Conservation (phyloP, 92 coral and sea anemone species). For the Siderastrea siderea region DNA sequence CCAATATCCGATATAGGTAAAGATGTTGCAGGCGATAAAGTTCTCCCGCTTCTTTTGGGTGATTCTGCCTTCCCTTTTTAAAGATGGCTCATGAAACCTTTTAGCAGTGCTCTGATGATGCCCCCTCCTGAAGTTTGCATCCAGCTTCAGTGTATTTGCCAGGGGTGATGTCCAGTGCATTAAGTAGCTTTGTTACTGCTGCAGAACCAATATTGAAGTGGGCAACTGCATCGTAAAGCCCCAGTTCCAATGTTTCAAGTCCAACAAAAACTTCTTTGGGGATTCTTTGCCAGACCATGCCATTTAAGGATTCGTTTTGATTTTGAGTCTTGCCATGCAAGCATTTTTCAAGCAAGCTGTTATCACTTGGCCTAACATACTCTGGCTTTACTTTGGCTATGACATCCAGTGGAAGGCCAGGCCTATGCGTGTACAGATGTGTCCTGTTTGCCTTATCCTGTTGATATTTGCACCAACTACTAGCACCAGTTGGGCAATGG, state of each 20-base stretch:
- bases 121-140: constrained; percentile 57
- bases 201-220: constrained; percentile 71
- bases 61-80: too few relatives aligned
- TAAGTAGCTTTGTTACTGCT: constrained; percentile 57
- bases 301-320: constrained; percentile 57
- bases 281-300: constrained; percentile 66
- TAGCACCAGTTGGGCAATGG: constrained; percentile 48
- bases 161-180: constrained; percentile 57
- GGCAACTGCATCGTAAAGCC: constrained; percentile 68
- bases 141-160: constrained; percentile 72
- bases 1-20: too few relatives aligned
- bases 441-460: constrained; percentile 25
- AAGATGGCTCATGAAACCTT: too few relatives aligned
- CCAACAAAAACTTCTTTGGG: constrained; percentile 62
- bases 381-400: constrained; percentile 49
- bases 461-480: constrained; percentile 60
- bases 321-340: constrained; percentile 71
- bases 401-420: constrained; percentile 56
- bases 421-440: neutral
- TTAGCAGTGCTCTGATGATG: too few relatives aligned
- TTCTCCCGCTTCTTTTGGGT: too few relatives aligned
- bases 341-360: constrained; percentile 52
- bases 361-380: constrained; percentile 60
- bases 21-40: too few relatives aligned
- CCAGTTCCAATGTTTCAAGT: constrained; percentile 40